These are phyloP conservation scores for Drosophila mayri DNA, from an alignment of 1,140 invertebrate genomes.

Conservation along the genomic window DNA sequence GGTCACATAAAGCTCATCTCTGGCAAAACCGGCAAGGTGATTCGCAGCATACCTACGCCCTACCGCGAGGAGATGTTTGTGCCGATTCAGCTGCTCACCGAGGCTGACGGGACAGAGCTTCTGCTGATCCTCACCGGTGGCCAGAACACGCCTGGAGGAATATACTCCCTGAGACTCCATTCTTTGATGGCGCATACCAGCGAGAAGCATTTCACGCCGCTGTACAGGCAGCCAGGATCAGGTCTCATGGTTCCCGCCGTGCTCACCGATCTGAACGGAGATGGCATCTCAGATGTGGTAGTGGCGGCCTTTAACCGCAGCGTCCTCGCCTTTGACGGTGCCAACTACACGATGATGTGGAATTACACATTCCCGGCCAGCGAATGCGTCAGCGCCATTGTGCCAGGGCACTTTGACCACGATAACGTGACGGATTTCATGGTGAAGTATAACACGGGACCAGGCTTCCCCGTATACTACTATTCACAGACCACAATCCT, in stretches of 20 bases:
- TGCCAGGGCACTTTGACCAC: conserved; percentile 92
- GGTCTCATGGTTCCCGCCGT: conserved; percentile 89
- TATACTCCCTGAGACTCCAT: conserved; percentile 88
- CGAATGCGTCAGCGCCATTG: conserved; percentile 89
- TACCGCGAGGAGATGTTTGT: conserved; percentile 90
- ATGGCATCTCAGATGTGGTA: conserved; percentile 91
- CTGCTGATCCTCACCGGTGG: conserved; percentile 90
- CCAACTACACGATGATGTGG: conserved; percentile 89
- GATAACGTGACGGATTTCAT: conserved; percentile 94
- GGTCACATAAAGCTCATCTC: conserved; percentile 90
- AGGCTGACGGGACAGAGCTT: conserved; percentile 77
- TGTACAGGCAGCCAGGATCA: conserved; percentile 68
- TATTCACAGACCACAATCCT: conserved; percentile 90
- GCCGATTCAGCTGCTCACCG: conserved; percentile 85
- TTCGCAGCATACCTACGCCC: conserved; percentile 88
- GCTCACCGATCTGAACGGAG: conserved; percentile 90
- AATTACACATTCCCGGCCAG: conserved; percentile 89
- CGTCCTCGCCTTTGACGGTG: conserved; percentile 90
- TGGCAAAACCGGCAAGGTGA: conserved; percentile 88
- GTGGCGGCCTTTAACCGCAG: conserved; percentile 90
- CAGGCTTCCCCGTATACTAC: conserved; percentile 91
- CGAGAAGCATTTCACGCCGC: conserved; percentile 79
- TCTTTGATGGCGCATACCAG: conserved; percentile 81
- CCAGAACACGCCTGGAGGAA: conserved; percentile 90
- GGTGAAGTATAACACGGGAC: conserved; percentile 91